These are phyloP conservation scores for Nymphalis polychloros DNA, from an alignment of 2,888 invertebrate species.

Conservation along the genomic window DNA sequence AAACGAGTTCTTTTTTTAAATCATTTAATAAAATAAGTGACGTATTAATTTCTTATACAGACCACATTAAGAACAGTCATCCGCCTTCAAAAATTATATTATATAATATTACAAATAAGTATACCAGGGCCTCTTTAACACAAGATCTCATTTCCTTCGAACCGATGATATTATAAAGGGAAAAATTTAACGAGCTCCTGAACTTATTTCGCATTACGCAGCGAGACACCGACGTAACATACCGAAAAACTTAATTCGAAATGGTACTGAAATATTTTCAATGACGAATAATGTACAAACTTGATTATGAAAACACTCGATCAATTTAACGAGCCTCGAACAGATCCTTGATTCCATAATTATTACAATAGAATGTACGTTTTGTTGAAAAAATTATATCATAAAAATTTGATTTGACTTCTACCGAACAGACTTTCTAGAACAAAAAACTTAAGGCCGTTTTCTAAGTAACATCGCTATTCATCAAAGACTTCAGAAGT, in stretches of 20 bases:
- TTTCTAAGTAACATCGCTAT: conserved; percentile 55
- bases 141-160: conserved; percentile 20
- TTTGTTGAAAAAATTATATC: conserved; percentile 2
- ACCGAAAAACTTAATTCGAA: conserved; percentile 23
- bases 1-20: conserved; percentile 35
- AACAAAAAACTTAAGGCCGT: conserved; percentile 41
- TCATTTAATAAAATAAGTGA: conserved; percentile 80
- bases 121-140: conserved; percentile 20
- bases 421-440: conserved; percentile 25
- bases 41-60: conserved; percentile 75
- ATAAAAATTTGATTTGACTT: background rate
- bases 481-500: conserved; percentile 54
- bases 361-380: background rate
- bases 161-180: conserved; percentile 12
- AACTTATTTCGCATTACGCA: conserved; percentile 16
- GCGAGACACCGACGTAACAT: conserved; percentile 17
- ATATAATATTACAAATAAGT: conserved; percentile 25
- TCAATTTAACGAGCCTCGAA: conserved; percentile 9
- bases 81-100: conserved; percentile 47
- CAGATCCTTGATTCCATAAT: conserved; percentile 15
- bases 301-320: background rate
- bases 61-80: conserved; percentile 77
- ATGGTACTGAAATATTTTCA: conserved; percentile 6
- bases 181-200: conserved; percentile 21
- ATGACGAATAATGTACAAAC: conserved; percentile 1